Evolutionary conservation across 1,140 invertebrate genomes (phyloP).

Genomic region (Drosophila obscura): DNA sequence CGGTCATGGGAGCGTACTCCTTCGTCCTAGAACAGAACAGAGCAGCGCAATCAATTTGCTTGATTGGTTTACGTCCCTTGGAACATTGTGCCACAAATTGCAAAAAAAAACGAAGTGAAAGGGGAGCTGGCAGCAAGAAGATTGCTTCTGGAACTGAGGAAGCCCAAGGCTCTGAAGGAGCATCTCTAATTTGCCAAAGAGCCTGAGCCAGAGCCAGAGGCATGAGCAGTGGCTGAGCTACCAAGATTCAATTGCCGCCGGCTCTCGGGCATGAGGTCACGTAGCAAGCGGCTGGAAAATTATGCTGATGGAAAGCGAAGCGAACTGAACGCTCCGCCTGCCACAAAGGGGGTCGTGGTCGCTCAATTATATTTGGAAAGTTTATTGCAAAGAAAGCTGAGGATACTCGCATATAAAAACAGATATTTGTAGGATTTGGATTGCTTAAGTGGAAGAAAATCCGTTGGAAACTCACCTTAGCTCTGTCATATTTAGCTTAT

Average conservation of each 20-base stretch:
- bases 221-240: constrained; percentile 4
- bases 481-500: constrained; percentile 9
- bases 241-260: constrained; percentile 31
- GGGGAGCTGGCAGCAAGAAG: constrained; percentile 1
- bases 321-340: neutral
- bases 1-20: constrained; percentile 41
- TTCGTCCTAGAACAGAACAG: constrained; percentile 46
- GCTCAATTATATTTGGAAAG: no score
- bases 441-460: no score
- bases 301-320: constrained; percentile 14
- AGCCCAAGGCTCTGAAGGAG: constrained; percentile 3
- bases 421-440: no score
- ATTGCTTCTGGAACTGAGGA: neutral
- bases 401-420: no score
- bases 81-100: constrained; percentile 58
- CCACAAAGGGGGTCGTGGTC: no score
- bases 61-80: constrained; percentile 66
- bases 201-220: no score
- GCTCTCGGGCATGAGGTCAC: constrained; percentile 26
- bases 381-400: neutral
- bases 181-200: constrained; percentile 30
- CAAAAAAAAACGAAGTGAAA: constrained; percentile 51
- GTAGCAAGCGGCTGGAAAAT: constrained; percentile 27
- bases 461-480: neutral
- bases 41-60: constrained; percentile 61